Evolutionary conservation across 2,888 invertebrate species (phyloP).

Genomic region (Ochlodes sylvanus): DNA sequence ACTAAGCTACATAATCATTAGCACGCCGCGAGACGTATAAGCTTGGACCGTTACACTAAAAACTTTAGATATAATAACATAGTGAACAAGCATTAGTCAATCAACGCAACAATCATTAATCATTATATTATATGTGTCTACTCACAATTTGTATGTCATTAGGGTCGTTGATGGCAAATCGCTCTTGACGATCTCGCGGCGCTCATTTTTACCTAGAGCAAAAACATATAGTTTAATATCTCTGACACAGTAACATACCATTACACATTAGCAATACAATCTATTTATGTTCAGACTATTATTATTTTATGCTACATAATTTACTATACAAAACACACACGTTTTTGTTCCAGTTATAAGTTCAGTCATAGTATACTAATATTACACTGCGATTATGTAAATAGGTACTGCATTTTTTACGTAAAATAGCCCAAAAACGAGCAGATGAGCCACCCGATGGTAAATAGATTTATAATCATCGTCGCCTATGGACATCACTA

Average conservation of each 20-base stretch:
- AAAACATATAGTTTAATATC: constrained; percentile 46
- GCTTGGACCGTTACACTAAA: constrained; percentile 5
- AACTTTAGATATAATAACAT: neutral
- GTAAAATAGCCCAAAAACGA: too few species aligned
- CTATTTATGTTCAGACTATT: neutral
- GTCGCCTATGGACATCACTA: too few species aligned
- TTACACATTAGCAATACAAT: constrained; percentile 1
- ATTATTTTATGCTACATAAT: too few species aligned
- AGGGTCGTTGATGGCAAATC: constrained; percentile 63
- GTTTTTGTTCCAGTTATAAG: too few species aligned
- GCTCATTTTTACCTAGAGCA: constrained; percentile 69
- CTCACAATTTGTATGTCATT: constrained; percentile 71
- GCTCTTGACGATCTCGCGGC: constrained; percentile 59
- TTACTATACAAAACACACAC: too few species aligned
- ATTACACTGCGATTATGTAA: too few species aligned
- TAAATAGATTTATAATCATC: too few species aligned
- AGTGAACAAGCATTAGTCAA: constrained; percentile 22
- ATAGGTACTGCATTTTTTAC: too few species aligned
- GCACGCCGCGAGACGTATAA: constrained; percentile 26
- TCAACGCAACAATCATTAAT: constrained; percentile 40
- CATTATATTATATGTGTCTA: constrained; percentile 47
- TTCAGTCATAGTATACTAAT: too few species aligned
- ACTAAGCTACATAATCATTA: neutral
- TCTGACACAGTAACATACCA: neutral
- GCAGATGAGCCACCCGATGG: too few species aligned